Evolutionary conservation across 2,113 vertebrate genomes (phyloP).

Genomic region (Salvator merianae): DNA sequence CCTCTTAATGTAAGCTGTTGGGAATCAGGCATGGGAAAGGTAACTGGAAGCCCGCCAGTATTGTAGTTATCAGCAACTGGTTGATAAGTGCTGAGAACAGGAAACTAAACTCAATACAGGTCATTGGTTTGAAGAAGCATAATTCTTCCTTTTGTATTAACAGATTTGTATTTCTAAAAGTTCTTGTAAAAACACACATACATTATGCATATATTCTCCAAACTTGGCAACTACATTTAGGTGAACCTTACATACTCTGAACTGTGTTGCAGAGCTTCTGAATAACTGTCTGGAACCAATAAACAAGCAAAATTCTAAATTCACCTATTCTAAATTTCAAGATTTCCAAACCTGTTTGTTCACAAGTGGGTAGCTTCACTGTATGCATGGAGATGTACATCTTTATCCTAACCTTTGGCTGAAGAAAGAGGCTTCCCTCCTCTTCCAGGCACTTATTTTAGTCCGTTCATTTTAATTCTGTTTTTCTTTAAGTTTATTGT

Average conservation of each 20-base stretch:
- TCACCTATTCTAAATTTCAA: not conserved
- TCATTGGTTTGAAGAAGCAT: not conserved
- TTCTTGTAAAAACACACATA: too few species aligned
- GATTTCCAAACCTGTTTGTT: not conserved
- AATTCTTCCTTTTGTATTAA: not conserved
- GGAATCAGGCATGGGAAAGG: not conserved
- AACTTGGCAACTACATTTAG: too few species aligned
- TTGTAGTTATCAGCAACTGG: not conserved
- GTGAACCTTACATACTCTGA: not conserved
- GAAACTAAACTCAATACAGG: not conserved
- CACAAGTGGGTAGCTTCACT: not conserved
- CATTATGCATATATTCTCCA: too few species aligned
- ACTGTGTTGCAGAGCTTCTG: not conserved
- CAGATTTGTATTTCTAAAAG: not conserved
- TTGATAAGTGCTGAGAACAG: not conserved
- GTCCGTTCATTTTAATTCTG: too few species aligned
- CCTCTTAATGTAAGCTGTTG: not conserved
- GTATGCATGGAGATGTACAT: too few species aligned
- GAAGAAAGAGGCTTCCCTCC: not conserved
- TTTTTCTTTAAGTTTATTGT: too few species aligned
- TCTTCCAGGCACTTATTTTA: too few species aligned
- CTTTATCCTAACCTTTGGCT: not conserved
- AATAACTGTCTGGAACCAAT: not conserved
- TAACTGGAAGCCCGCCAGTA: too few species aligned
- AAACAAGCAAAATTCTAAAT: not conserved